Percentiles rank a stretch among this genome's conserved stretches.
Evolutionary conservation across 92 coral and sea anemone genomes (phyloP).

Genomic region (Pocillopora meandrina): DNA sequence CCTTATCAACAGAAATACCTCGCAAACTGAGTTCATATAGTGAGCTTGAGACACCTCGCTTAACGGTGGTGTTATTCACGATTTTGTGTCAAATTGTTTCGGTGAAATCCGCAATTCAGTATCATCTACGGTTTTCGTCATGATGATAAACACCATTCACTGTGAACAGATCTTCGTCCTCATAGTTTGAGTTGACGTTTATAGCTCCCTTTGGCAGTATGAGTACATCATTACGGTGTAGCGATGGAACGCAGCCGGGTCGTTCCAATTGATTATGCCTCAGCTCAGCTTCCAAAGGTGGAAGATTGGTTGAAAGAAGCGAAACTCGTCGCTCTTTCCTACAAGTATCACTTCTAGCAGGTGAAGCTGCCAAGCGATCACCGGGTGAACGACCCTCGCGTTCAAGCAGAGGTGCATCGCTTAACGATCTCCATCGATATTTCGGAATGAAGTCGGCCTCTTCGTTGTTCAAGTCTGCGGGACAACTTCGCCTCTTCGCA

Average conservation of each 20-base stretch:
- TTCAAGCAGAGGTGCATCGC: constrained; percentile 38
- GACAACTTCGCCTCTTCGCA: constrained; percentile 23
- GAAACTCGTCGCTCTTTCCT: background rate
- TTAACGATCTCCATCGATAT: constrained; percentile 31
- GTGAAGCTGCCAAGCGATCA: constrained; percentile 4
- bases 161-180: background rate
- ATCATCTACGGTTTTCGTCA: background rate
- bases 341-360: constrained; percentile 23
- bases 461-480: background rate
- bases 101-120: too few relatives aligned
- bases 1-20: too few relatives aligned
- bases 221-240: background rate
- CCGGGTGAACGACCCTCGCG: constrained; percentile 19
- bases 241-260: constrained; percentile 27
- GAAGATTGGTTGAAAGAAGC: constrained; percentile 20
- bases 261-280: constrained; percentile 17
- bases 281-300: constrained; percentile 14
- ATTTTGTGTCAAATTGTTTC: too few relatives aligned
- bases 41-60: too few relatives aligned
- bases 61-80: too few relatives aligned
- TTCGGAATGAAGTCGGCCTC: background rate
- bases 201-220: constrained; percentile 1
- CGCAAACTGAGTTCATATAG: too few relatives aligned
- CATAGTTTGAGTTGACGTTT: constrained; percentile 13
- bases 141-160: background rate